Percentiles rank a stretch among this genome's conserved stretches.
phyloP scores from a whole-genome alignment of 2,797 vertebrate genomes.

The Myripristis jacobus region DNA sequence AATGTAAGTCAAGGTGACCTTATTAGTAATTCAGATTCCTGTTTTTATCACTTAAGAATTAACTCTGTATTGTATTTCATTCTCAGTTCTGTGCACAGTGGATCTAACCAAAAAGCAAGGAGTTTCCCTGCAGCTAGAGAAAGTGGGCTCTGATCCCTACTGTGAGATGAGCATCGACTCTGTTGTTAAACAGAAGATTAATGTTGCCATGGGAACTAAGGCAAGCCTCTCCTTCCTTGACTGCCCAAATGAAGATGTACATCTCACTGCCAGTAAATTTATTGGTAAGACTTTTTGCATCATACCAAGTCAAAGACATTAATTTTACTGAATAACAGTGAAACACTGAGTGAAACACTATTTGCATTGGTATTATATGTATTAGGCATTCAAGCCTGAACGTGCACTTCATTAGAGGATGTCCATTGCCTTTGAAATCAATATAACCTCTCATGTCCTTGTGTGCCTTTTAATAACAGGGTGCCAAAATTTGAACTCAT shows the following conservation, averaged over 20 bases:
- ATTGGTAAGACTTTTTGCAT: conserved; percentile 69
- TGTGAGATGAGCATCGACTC: conserved; percentile 82
- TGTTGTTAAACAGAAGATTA: conserved; percentile 66
- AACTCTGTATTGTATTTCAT: conserved; percentile 18
- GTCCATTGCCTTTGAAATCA: background rate
- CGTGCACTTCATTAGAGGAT: background rate
- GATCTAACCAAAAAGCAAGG: conserved; percentile 68
- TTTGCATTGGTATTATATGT: background rate
- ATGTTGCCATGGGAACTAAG: conserved; percentile 64
- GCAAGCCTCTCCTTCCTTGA: conserved; percentile 81
- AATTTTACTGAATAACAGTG: background rate
- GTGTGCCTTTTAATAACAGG: conserved; percentile 47
- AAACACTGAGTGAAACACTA: background rate
- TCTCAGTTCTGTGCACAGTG: conserved; percentile 77
- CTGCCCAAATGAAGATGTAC: conserved; percentile 78
- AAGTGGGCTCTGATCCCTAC: conserved; percentile 66
- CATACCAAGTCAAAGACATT: background rate
- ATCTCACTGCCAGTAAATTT: conserved; percentile 72
- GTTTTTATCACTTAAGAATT: background rate
- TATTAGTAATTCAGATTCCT: background rate
- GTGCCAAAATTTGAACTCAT: conserved; percentile 62
- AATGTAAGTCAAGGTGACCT: background rate
- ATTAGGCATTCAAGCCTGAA: background rate
- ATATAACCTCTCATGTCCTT: background rate
- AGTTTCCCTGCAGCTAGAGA: conserved; percentile 77